Evolutionary conservation across 2,797 vertebrate genomes (phyloP).

Genomic region (Atherinosoma microstoma): DNA sequence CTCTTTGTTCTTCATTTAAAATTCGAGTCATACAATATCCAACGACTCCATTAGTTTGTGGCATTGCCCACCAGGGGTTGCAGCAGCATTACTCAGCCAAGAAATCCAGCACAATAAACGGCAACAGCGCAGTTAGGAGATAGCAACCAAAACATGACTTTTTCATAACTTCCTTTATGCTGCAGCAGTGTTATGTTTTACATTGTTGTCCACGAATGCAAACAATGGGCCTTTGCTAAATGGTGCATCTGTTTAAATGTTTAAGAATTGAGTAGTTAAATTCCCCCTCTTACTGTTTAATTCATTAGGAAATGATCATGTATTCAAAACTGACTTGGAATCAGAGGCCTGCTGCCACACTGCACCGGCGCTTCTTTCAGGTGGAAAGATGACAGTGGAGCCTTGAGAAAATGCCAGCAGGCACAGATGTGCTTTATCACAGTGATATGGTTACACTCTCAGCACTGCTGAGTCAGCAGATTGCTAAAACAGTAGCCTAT

Average conservation of each 20-base stretch:
- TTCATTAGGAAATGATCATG: constrained; percentile 33
- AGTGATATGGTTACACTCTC: constrained; percentile 70
- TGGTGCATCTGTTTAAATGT: not conserved
- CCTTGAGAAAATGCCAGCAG: constrained; percentile 71
- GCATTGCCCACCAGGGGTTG: constrained; percentile 75
- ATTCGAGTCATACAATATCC: constrained; percentile 76
- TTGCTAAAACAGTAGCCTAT: constrained; percentile 69
- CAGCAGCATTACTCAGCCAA: constrained; percentile 58
- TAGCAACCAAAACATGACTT: constrained; percentile 70
- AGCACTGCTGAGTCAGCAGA: constrained; percentile 76
- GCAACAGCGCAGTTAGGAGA: constrained; percentile 60
- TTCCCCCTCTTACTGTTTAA: not conserved
- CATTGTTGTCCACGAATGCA: constrained; percentile 23
- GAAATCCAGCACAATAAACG: constrained; percentile 69
- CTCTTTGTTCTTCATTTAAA: constrained; percentile 73
- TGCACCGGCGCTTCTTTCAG: constrained; percentile 42
- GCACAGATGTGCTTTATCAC: constrained; percentile 71
- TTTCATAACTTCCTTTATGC: constrained; percentile 64
- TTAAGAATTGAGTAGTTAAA: not conserved
- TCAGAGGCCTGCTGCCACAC: constrained; percentile 32
- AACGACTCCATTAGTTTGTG: constrained; percentile 66
- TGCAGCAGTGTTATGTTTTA: constrained; percentile 34
- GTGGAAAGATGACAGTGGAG: constrained; percentile 52
- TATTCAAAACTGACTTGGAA: constrained; percentile 39
- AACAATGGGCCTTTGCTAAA: constrained; percentile 2